These are phyloP conservation scores for Pitta sordida DNA, from an alignment of 2,113 vertebrate species.

Conservation along the genomic window DNA sequence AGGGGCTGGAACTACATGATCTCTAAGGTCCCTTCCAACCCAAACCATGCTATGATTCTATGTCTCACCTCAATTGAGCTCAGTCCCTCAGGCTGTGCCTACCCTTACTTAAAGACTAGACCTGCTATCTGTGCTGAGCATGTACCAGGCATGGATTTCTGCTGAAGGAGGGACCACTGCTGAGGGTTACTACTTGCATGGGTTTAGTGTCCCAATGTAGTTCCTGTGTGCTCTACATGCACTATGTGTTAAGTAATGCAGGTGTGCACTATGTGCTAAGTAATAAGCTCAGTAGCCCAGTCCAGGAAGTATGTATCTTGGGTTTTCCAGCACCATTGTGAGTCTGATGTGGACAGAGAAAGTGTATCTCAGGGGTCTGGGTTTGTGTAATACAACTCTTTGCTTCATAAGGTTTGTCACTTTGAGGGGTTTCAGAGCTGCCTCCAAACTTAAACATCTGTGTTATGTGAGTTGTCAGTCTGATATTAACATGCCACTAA, in stretches of 20 bases:
- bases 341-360: background rate
- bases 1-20: background rate
- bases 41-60: background rate
- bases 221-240: background rate
- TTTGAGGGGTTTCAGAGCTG: background rate
- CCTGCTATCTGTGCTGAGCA: background rate
- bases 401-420: background rate
- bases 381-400: background rate
- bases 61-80: background rate
- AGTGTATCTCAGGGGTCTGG: background rate
- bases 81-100: background rate
- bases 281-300: background rate
- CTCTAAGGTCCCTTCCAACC: background rate
- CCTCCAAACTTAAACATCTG: background rate
- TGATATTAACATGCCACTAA: background rate
- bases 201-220: background rate
- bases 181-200: fast-evolving
- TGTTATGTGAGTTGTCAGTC: background rate
- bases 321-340: background rate
- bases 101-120: background rate
- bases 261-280: background rate
- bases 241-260: background rate
- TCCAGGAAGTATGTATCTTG: background rate
- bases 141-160: background rate
- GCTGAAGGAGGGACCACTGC: background rate